phyloP scores from a whole-genome alignment of 2,113 vertebrate genomes.

The Corydoras sp. region DNA sequence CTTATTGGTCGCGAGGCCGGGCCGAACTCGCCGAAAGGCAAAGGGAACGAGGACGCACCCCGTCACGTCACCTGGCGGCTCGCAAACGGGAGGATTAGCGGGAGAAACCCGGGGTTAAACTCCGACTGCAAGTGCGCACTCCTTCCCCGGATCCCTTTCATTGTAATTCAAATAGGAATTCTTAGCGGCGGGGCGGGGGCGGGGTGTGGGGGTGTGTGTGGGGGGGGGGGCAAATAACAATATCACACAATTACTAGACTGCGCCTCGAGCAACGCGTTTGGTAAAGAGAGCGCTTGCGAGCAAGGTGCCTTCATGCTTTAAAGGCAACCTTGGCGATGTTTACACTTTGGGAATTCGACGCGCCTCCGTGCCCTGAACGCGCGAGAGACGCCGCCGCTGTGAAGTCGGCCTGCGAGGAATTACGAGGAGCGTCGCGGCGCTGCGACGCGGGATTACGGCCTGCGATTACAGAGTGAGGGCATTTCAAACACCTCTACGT shows the following conservation, averaged over 20 bases:
- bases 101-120: constrained; percentile 51
- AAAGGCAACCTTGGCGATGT: constrained; percentile 50
- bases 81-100: constrained; percentile 51
- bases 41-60: constrained; percentile 50
- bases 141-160: constrained; percentile 56
- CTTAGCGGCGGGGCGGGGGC: constrained; percentile 47
- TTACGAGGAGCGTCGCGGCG: constrained; percentile 32
- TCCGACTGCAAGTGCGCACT: constrained; percentile 47
- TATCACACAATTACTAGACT: constrained; percentile 61
- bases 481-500: no score
- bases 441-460: constrained; percentile 1
- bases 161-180: constrained; percentile 68
- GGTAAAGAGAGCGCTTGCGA: constrained; percentile 55
- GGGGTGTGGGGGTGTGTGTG: no score
- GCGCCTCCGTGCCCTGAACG: constrained; percentile 52
- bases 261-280: constrained; percentile 62
- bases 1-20: constrained; percentile 46
- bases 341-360: constrained; percentile 62
- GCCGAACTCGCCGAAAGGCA: constrained; percentile 55
- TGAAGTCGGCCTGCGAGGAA: constrained; percentile 40
- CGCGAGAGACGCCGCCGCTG: constrained; percentile 31
- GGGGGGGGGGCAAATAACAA: constrained; percentile 52
- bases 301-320: constrained; percentile 52
- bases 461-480: no score
- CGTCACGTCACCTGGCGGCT: constrained; percentile 56